Evolutionary conservation across 2,113 vertebrate genomes (phyloP), one percentile per base, ranked within the genome.

Genomic region (Vulpes ferrilata): DNA sequence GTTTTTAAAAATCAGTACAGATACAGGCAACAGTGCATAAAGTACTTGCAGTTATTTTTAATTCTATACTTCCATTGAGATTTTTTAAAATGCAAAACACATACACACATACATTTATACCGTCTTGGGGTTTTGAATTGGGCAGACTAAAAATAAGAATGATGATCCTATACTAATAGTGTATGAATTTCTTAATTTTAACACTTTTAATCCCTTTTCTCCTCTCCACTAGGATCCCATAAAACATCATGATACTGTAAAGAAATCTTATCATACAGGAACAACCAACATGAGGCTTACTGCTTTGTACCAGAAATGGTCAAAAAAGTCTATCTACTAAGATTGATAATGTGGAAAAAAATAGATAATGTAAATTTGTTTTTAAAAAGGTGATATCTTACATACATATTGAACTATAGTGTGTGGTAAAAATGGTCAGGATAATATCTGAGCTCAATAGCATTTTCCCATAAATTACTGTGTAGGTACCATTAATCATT

Each of bases 381-480:
- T 97, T 97, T 90, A 25, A 86, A 96, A 90, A 55, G 74, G 62
- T 95, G 67, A 83, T 93, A 92, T 43, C 65, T 89, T 88, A 96
- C n/a, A 96, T 89, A 96, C 79, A 79, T 81, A 97, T 95, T 96
- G 78, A 96, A 94, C 91, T 78, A 76, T 43, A 89, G 78, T 85
- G 51, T 43, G 23, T 98, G 65, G 85, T 90, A 96, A 97, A 88
- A 98, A 97, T 98, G 98, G 98, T 98, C 98, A 98, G 96, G 96
- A 96, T 98, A 94, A 76, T 98, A 97, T 98, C 98, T 93, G 90
- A 78, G 55, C 97, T 98, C 97, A 97, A 98, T 94, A 98, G 82
- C 82, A 96, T 98, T 98, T 99, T 98, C 87, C 97, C 96, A 98
- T 98, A 98, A 98, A 98, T 99, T 98, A 98, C 98, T 97, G 59